These are phyloP conservation scores for Alca torda DNA, from an alignment of 2,797 vertebrate species.

Conservation along the genomic window DNA sequence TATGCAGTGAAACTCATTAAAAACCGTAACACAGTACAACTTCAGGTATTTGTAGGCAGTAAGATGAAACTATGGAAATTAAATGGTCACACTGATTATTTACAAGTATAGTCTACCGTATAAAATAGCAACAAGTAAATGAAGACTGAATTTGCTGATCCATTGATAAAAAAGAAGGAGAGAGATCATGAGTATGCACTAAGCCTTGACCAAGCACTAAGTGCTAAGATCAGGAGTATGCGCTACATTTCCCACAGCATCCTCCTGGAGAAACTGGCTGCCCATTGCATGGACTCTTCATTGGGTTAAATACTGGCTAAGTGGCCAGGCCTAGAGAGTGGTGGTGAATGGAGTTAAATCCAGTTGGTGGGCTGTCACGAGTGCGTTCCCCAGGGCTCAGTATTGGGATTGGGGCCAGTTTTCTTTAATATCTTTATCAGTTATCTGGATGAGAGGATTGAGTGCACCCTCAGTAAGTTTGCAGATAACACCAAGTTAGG, in stretches of 20 bases:
- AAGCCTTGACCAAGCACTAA: background rate
- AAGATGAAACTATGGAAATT: background rate
- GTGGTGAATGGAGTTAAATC: too few species aligned
- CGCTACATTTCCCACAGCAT: background rate
- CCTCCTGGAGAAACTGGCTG: too few species aligned
- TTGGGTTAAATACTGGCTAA: too few species aligned
- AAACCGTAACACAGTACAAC: background rate
- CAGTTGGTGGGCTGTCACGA: too few species aligned
- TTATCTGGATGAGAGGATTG: too few species aligned
- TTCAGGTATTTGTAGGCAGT: background rate
- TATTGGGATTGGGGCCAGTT: too few species aligned
- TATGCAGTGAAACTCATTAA: background rate
- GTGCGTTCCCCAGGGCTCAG: too few species aligned
- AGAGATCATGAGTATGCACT: background rate
- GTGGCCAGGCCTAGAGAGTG: too few species aligned
- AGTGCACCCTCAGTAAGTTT: too few species aligned
- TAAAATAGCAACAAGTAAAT: background rate
- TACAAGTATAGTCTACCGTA: background rate
- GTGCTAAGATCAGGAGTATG: background rate
- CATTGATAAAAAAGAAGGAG: background rate
- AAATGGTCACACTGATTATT: background rate
- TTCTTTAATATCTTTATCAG: too few species aligned
- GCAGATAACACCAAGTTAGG: too few species aligned
- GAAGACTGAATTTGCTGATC: background rate
- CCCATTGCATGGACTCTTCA: too few species aligned